phyloP scores from a whole-genome alignment of 2,888 invertebrate species.

The Choristoneura rosaceana region DNA sequence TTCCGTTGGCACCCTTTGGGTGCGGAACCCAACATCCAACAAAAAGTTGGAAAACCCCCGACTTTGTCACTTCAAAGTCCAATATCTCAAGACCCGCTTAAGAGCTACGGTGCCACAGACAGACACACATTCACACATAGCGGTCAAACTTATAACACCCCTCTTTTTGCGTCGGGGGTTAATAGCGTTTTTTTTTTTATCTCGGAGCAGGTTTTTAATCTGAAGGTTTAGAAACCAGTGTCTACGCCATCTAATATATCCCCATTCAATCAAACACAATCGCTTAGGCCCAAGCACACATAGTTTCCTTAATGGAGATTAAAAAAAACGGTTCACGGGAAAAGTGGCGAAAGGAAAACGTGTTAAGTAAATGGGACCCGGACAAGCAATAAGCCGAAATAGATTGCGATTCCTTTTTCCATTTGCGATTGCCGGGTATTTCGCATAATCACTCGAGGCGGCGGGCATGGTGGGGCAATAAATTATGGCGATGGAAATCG shows the following conservation, averaged over 20 bases:
- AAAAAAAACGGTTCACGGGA: slow-evolving; percentile 44
- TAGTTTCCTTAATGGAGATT: slow-evolving; percentile 45
- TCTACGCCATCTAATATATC: background rate
- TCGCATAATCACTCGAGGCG: slow-evolving; percentile 60
- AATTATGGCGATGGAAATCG: slow-evolving; percentile 40
- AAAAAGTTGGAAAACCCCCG: too few relatives aligned
- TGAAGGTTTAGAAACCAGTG: background rate
- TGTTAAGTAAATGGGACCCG: slow-evolving; percentile 48
- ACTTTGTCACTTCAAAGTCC: too few relatives aligned
- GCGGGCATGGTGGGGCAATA: slow-evolving; percentile 38
- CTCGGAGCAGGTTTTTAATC: too few relatives aligned
- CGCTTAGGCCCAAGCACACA: slow-evolving; percentile 31
- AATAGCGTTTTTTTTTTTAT: too few relatives aligned
- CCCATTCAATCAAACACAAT: slow-evolving; percentile 19
- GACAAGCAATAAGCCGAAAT: slow-evolving; percentile 63
- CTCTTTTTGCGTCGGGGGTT: too few relatives aligned
- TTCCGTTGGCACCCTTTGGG: too few relatives aligned
- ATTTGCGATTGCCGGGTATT: slow-evolving; percentile 68
- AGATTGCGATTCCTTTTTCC: slow-evolving; percentile 68
- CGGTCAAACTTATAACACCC: too few relatives aligned
- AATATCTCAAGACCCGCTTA: too few relatives aligned
- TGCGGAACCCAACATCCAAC: too few relatives aligned
- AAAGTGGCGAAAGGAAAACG: slow-evolving; percentile 38
- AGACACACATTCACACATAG: too few relatives aligned
- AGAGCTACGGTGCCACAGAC: too few relatives aligned